These are phyloP conservation scores for Tetraneura akinire DNA, from an alignment of 1,140 invertebrate genomes.

Conservation along the genomic window DNA sequence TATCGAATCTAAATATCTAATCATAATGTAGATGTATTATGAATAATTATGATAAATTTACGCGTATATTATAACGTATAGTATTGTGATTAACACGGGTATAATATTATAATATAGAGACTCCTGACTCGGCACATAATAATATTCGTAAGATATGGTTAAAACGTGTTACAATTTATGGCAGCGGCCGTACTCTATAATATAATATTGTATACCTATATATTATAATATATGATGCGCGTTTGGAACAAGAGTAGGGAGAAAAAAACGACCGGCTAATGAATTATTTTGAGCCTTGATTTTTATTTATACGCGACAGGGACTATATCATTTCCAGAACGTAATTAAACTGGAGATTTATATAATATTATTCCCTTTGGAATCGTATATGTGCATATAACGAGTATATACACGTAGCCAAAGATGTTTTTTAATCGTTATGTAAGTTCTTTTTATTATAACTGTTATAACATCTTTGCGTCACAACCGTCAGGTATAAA, in stretches of 20 bases:
- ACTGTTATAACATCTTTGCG: no score
- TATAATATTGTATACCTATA: background rate
- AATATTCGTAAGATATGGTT: background rate
- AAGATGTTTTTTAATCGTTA: background rate
- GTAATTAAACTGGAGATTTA: conserved; percentile 46
- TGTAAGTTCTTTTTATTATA: background rate
- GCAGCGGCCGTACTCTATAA: background rate
- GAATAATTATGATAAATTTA: background rate
- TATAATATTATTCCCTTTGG: conserved; percentile 8
- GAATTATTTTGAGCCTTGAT: conserved; percentile 26
- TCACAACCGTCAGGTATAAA: no score
- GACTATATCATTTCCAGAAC: conserved; percentile 28
- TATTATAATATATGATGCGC: background rate
- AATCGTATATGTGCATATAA: background rate
- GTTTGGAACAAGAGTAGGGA: background rate
- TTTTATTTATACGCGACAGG: conserved; percentile 33
- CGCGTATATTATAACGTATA: no score
- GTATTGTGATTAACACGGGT: background rate
- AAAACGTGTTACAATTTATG: conserved; percentile 34
- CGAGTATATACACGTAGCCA: background rate
- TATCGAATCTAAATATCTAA: no score
- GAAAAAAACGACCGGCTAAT: conserved; percentile 4
- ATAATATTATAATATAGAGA: no score
- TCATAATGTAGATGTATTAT: background rate
- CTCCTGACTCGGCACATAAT: no score